A percentile compares a stretch with the other conserved stretches of the same genome.
phyloP scores from a whole-genome alignment of 2,888 invertebrate genomes.

The Lycocerus yunnanus region DNA sequence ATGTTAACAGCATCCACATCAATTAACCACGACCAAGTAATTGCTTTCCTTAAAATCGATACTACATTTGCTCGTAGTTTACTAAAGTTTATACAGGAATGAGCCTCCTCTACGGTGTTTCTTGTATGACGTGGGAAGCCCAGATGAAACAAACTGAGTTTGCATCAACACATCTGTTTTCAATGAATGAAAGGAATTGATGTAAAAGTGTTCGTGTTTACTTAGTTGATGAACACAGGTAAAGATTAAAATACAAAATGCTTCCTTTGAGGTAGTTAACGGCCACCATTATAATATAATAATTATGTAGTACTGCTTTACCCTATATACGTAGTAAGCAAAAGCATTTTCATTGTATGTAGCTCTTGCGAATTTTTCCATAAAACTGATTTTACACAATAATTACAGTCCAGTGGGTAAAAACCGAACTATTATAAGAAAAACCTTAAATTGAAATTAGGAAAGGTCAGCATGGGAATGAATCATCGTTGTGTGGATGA shows the following conservation, averaged over 20 bases:
- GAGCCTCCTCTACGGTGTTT: not conserved
- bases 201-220: constrained; percentile 41
- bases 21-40: constrained; percentile 37
- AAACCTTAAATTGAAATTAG: not conserved
- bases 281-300: constrained; percentile 31
- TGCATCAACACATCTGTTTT: constrained; percentile 25
- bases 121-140: not conserved
- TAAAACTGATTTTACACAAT: not conserved
- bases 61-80: constrained; percentile 18
- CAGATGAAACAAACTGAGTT: constrained; percentile 21
- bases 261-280: constrained; percentile 35
- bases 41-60: constrained; percentile 35
- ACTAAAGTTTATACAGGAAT: constrained; percentile 5
- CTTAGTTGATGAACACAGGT: constrained; percentile 41
- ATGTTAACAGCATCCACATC: constrained; percentile 33
- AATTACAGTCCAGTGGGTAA: too few relatives aligned
- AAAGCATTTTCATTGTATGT: not conserved
- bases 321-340: too few relatives aligned
- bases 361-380: not conserved
- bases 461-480: not conserved
- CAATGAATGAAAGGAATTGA: constrained; percentile 33
- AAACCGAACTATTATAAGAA: too few relatives aligned
- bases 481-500: not conserved
- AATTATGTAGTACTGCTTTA: not conserved
- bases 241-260: constrained; percentile 41